Evolutionary conservation across 1,140 invertebrate genomes (phyloP), one percentile per base, ranked within the genome.

Genomic region (Philopotamus ludificatus): DNA sequence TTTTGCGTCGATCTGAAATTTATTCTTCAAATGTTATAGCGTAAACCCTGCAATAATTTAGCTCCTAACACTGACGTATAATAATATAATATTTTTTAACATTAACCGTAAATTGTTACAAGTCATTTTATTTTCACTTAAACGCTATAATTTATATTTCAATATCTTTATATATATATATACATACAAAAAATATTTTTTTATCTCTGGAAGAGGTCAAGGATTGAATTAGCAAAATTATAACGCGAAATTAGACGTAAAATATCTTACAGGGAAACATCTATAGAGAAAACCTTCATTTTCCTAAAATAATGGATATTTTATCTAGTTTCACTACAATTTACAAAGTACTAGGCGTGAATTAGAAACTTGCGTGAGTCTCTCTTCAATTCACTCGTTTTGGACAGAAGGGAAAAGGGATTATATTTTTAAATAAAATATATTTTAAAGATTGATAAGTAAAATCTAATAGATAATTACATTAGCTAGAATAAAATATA

Each of bases 21-120:
- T 18, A 4, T 15, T 45, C 16, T 15, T 4, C 15, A 8, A 4
- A 45, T 45, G 8, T 39, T 45, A 4, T 65, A 65, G 63, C 63
- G 26, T 65, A 65, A 65, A 65, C 63, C 63, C 63, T 65, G 63
- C 63, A 65, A 65, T 65, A 65, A 65, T 22, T 65, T 65, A 65
- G 63, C 63, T 39, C 63, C 63, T 65, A 65, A 57, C 53, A 57
- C 42, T 45, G 53, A 65, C 45, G 51, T 18, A 44, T 34, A 44
- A 47, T 53, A 53, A 55, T 54, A n/a, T n/a, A n/a, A 9, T 15
- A 25, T 21, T 39, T 54, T 16, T 54, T n/a, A 16, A 58, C 39
- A 20, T 21, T 4, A 18, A 49, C 12, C 2, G 22, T 53, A 22
- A 9, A 15, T 26, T 45, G 8, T 45, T 10, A 45, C 34, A 39